Percentiles rank a stretch among this genome's conserved stretches.
Evolutionary conservation across 2,797 vertebrate species (phyloP).

Genomic region (Telmatherina bonti): DNA sequence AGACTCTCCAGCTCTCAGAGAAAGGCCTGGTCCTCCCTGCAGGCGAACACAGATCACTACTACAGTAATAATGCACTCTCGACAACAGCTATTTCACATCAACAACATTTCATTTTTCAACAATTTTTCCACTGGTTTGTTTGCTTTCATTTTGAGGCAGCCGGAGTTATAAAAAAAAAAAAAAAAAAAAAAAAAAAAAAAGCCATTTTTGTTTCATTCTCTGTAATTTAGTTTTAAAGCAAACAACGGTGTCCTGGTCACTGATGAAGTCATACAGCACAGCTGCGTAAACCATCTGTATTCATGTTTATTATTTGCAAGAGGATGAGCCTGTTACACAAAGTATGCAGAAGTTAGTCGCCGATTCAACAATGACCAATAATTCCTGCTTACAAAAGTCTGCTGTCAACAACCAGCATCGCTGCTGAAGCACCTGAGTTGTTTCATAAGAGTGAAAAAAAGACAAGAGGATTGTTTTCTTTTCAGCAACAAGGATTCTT

Average conservation of each 20-base stretch:
- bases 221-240: constrained; percentile 1
- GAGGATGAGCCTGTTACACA: background rate
- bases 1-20: background rate
- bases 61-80: background rate
- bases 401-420: constrained; percentile 18
- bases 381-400: constrained; percentile 2
- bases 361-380: constrained; percentile 4
- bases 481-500: background rate
- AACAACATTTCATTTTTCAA: constrained; percentile 3
- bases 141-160: constrained; percentile 16
- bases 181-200: background rate
- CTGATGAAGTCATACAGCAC: background rate
- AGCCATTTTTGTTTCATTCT: background rate
- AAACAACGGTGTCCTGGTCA: constrained; percentile 5
- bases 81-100: background rate
- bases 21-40: background rate
- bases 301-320: constrained; percentile 5
- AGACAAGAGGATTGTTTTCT: background rate
- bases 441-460: background rate
- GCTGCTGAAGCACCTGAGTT: background rate
- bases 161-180: background rate
- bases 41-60: background rate
- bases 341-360: background rate
- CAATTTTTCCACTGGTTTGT: background rate
- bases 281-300: constrained; percentile 1